Evolutionary conservation across 1,140 invertebrate species (phyloP).

Genomic region (Drosophila setifemur): DNA sequence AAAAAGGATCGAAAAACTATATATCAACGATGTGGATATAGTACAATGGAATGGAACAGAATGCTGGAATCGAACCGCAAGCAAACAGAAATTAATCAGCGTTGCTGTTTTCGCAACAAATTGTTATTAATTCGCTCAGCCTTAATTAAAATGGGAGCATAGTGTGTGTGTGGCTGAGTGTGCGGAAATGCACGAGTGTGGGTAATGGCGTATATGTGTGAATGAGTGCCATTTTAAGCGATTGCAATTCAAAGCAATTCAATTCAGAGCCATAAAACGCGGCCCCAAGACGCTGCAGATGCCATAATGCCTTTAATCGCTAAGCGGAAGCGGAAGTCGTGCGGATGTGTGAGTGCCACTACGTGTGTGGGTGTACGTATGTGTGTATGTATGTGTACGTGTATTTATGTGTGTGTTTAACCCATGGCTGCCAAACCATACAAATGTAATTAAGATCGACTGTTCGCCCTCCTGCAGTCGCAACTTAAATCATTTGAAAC

Average conservation of each 20-base stretch:
- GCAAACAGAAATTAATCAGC: constrained; percentile 26
- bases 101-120: constrained; percentile 19
- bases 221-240: constrained; percentile 41
- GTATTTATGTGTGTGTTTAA: neutral
- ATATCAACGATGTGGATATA: neutral
- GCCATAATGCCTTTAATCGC: constrained; percentile 36
- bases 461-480: constrained; percentile 30
- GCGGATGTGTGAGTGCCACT: neutral
- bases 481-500: constrained; percentile 54
- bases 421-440: constrained; percentile 15
- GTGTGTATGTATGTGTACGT: neutral
- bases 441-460: constrained; percentile 74
- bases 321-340: constrained; percentile 15
- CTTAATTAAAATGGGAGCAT: constrained; percentile 29
- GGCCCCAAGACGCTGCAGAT: constrained; percentile 20
- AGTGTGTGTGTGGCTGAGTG: neutral
- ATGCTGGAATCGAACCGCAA: neutral
- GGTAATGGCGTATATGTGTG: constrained; percentile 5
- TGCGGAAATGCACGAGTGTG: too few species aligned
- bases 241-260: constrained; percentile 67
- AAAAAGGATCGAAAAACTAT: too few species aligned
- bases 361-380: too few species aligned
- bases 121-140: constrained; percentile 32
- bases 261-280: constrained; percentile 33
- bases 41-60: neutral